Evolutionary conservation across 2,888 invertebrate genomes (phyloP).

Genomic region (Carcina quercana): DNA sequence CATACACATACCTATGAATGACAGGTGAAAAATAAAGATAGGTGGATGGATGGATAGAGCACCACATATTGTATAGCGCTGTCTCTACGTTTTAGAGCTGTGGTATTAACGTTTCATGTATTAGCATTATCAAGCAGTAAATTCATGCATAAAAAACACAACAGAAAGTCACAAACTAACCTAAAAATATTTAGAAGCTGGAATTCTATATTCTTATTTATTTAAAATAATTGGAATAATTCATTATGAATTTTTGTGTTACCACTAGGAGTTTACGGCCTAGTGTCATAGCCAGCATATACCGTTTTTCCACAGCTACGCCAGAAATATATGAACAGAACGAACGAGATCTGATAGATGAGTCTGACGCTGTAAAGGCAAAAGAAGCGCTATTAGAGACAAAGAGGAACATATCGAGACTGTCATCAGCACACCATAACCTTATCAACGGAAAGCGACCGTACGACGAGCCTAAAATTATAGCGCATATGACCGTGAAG

Average conservation of each 20-base stretch:
- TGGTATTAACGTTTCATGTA: too few relatives aligned
- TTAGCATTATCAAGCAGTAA: too few relatives aligned
- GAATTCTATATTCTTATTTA: not conserved
- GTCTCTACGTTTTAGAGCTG: too few relatives aligned
- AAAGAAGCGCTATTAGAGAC: slow-evolving; percentile 69
- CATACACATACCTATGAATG: too few relatives aligned
- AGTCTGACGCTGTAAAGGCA: slow-evolving; percentile 59
- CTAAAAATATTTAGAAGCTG: not conserved
- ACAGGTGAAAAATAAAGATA: too few relatives aligned
- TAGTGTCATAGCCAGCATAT: slow-evolving; percentile 36
- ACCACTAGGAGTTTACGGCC: slow-evolving; percentile 33
- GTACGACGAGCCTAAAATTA: slow-evolving; percentile 68
- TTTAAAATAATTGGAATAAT: slow-evolving; percentile 1
- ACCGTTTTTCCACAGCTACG: slow-evolving; percentile 39
- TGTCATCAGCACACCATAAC: slow-evolving; percentile 75
- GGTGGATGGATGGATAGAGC: too few relatives aligned
- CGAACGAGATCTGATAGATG: slow-evolving; percentile 48
- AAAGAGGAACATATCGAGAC: slow-evolving; percentile 81
- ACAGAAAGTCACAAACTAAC: not conserved
- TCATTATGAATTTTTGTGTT: slow-evolving; percentile 49
- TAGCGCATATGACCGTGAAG: slow-evolving; percentile 79
- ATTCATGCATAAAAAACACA: not conserved
- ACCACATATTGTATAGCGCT: too few relatives aligned
- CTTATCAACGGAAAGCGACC: slow-evolving; percentile 75
- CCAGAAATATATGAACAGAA: slow-evolving; percentile 42